Base-by-base conservation (phyloP, 2,888 invertebrate species). In the Habrosyne pyritoides region DNA sequence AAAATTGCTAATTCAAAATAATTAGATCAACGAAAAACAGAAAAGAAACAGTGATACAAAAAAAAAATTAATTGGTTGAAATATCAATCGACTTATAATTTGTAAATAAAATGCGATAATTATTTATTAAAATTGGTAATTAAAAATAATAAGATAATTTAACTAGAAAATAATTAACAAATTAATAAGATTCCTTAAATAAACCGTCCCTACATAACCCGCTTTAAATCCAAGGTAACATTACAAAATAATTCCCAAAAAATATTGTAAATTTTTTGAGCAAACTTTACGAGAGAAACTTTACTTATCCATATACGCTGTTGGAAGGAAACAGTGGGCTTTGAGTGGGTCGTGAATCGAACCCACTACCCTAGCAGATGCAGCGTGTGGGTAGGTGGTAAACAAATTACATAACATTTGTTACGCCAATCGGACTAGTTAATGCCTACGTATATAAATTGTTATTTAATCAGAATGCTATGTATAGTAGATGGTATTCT, bases 351-450 rank as follows among this genome's bases (percentile, higher is more conserved):
- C 64, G 75, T 59, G 69, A 72, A 60, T 66, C 57, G 76, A 81
- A 75, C 79, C 81, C 77, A 81, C 83, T 74, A 75, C 77, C 77
- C 77, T 55, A 42, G 42, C 42, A 42, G 67, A 47, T 54, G 54
- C 57, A 63, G 67, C 55, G 28, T 60, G 53, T 69, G 63, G 67
- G 79, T 77, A 68, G 81, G 78, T 71, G 66, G 82, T 79, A 75
- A 79, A 79, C 75, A 75, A 60, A 73, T 85, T 84, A 80, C 81
- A 83, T 84, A 84, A 86, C 57, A 55, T 33, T 26, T 54, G 61
- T 77, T 75, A 74, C 75, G 69, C 69, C 71, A 73, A 64, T 57
- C 56, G 58, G 52, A 62, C 66, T 51, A 56, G 60, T 69, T 59
- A 65, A 51, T 54, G 53, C 55, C 56, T 50, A 50, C 28, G 18